Conservation (phyloP, 2,888 invertebrate species). For the Plagodis dolabraria region DNA sequence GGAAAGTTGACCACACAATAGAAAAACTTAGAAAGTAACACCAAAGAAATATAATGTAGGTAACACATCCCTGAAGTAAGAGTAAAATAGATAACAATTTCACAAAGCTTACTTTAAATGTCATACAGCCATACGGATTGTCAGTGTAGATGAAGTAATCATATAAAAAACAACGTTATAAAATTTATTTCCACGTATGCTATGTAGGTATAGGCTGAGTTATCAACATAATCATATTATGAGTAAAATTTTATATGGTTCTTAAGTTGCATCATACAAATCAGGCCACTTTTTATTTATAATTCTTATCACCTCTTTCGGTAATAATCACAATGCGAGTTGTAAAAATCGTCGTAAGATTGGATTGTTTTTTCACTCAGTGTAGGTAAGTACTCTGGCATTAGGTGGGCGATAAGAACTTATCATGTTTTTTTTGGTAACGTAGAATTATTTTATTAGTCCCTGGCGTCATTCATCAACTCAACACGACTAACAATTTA, state of each 20-base stretch:
- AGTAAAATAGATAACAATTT: too few species aligned
- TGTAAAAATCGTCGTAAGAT: not conserved
- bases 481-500: slow-evolving; percentile 18
- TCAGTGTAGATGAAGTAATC: too few species aligned
- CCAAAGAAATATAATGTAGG: too few species aligned
- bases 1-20: too few species aligned
- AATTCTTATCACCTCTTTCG: slow-evolving; percentile 7
- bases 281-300: slow-evolving; percentile 2
- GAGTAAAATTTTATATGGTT: not conserved
- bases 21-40: too few species aligned
- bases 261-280: slow-evolving; percentile 10
- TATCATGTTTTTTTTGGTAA: not conserved
- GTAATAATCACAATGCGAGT: slow-evolving; percentile 1
- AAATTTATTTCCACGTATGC: too few species aligned
- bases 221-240: too few species aligned
- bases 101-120: too few species aligned
- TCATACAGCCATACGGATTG: too few species aligned
- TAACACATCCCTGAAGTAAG: too few species aligned
- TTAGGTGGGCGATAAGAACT: slow-evolving; percentile 5
- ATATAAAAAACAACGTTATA: too few species aligned
- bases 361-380: slow-evolving; percentile 7
- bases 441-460: not conserved
- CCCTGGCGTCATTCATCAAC: slow-evolving; percentile 12
- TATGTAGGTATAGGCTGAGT: too few species aligned
- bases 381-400: not conserved